phyloP scores from a whole-genome alignment of 2,113 vertebrate genomes.

The Pseudolaguvia tuberculata region DNA sequence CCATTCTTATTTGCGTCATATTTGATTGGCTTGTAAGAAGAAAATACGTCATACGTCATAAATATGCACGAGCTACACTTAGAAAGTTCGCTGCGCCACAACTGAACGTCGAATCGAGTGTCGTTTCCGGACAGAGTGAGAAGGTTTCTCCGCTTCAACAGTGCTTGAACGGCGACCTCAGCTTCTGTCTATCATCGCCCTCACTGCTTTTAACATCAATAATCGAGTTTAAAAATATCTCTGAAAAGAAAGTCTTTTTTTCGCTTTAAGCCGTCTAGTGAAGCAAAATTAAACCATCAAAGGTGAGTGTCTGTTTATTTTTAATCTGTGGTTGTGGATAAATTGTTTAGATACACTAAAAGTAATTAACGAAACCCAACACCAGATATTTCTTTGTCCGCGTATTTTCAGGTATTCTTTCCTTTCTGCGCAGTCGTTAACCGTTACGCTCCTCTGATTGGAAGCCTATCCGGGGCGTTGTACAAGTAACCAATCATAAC shows the following conservation, averaged over 20 bases:
- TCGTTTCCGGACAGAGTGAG: slow-evolving; percentile 43
- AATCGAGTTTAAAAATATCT: slow-evolving; percentile 28
- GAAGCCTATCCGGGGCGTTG: fast-evolving
- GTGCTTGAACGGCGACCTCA: slow-evolving; percentile 84
- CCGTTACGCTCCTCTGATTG: not conserved
- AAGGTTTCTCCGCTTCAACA: slow-evolving; percentile 82
- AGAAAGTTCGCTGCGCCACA: not conserved
- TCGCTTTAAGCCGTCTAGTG: not conserved
- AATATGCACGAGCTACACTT: slow-evolving; percentile 7
- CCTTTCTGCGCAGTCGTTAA: not conserved
- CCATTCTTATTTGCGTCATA: not conserved
- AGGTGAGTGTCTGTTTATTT: not conserved
- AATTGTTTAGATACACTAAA: no score
- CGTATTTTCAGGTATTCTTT: not conserved
- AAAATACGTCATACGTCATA: not conserved
- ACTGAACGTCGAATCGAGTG: not conserved
- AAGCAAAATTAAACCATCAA: not conserved
- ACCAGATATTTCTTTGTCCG: not conserved
- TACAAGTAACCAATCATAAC: not conserved
- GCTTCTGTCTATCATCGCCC: slow-evolving; percentile 52
- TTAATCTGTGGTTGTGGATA: not conserved
- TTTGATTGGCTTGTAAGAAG: slow-evolving; percentile 6
- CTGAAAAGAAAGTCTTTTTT: not conserved
- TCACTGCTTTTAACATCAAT: not conserved
- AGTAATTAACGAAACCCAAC: no score